phyloP scores from a whole-genome alignment of 2,797 vertebrate species.

The Dendrocincla tyrannina region DNA sequence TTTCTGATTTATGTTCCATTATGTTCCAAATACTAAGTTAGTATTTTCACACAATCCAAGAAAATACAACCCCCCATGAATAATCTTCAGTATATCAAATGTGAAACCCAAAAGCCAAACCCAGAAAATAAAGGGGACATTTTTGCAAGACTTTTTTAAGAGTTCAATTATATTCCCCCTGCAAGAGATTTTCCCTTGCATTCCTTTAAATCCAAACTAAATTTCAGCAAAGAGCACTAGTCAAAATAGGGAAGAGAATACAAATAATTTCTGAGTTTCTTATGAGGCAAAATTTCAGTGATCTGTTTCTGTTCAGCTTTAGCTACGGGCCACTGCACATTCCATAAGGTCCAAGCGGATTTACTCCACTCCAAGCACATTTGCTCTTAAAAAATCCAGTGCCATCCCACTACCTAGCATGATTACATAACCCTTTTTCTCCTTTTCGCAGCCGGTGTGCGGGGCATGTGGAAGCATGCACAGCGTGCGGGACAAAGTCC shows the following conservation, averaged over 20 bases:
- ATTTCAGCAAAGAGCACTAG: background rate
- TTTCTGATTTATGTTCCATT: background rate
- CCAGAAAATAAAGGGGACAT: background rate
- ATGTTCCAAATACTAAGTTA: background rate
- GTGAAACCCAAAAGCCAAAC: background rate
- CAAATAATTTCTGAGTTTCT: background rate
- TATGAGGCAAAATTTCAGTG: background rate
- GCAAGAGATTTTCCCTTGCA: background rate
- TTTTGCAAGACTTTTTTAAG: background rate
- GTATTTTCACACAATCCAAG: background rate
- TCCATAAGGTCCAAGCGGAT: background rate
- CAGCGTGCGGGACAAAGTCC: background rate
- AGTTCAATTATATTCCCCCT: background rate
- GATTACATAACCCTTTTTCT: slow-evolving; percentile 39
- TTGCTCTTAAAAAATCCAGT: background rate
- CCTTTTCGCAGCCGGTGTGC: background rate
- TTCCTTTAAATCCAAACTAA: background rate
- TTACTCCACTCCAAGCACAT: background rate
- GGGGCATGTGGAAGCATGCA: slow-evolving; percentile 42
- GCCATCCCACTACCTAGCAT: background rate
- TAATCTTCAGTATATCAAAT: background rate
- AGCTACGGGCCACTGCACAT: background rate
- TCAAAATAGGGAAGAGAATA: background rate
- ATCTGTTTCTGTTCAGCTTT: background rate
- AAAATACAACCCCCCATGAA: background rate